Base-by-base conservation (phyloP, 2,888 invertebrate species). In the Latheticus oryzae region DNA sequence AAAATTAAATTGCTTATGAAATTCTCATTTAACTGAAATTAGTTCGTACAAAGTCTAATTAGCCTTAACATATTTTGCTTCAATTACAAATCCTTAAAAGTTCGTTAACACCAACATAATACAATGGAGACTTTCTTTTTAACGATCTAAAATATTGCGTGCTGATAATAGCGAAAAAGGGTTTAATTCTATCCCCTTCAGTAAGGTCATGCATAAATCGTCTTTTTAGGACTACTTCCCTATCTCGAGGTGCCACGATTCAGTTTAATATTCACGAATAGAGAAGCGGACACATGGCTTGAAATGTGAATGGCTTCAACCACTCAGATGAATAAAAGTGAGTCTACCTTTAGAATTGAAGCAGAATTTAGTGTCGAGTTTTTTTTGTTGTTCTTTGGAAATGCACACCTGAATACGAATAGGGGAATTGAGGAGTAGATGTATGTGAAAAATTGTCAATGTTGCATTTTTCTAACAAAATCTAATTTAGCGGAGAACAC, bases 41-140 rank as follows among this genome's bases (percentile, higher is more conserved):
- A 30, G 30, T 19, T 8, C 23, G 11, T 24, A 8, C 17, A 12
- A 28, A 42, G 3, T 7, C 16, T 42, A 42, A 42, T 42, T 42
- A 12, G 42, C 16, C 42, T 26, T 42, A 9, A 42, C 28, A 42
- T 15, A 42, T 23, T 38, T n/a, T 38, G 9, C 13, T 33, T 7
- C 13, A 13, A 9, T 11, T 17, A 8, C 16, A 15, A 2, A 28
- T 9, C 38, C 21, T 7, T 12, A 23, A n/a, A 24, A 16, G 42
- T 42, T 42, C 42, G 28, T 42, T 42, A 13, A 42, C 42, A 42
- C 42, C 42, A n/a, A n/a, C n/a, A n/a, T 26, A 17, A 24, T 26
- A 21, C 26, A 15, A n/a, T 26, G 7, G n/a, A 7, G n/a, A 17
- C 11, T 28, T 28, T 12, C 11, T 3, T 28, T n/a, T 9, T 28